A percentile compares a stretch with the other conserved stretches of the same genome.
phyloP scores from a whole-genome alignment of 2,113 vertebrate species.

The Otis tarda region DNA sequence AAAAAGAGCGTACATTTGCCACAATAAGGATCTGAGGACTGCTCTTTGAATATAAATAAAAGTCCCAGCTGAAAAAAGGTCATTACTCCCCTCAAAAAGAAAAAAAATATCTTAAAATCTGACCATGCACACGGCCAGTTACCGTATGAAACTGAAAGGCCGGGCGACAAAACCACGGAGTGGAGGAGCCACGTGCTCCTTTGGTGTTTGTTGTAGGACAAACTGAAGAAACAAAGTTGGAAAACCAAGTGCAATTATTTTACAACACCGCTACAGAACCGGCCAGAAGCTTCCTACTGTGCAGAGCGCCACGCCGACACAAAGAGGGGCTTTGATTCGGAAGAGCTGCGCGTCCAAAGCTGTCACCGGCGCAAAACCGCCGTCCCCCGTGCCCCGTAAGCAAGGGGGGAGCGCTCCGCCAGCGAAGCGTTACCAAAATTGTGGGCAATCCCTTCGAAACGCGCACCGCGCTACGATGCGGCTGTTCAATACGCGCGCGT shows the following conservation, averaged over 20 bases:
- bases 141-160: not conserved
- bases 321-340: not conserved
- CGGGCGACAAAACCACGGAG: not conserved
- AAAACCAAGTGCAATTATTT: not conserved
- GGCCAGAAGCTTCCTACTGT: not conserved
- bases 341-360: not conserved
- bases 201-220: not conserved
- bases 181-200: not conserved
- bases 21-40: not conserved
- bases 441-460: not conserved
- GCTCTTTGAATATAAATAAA: not conserved
- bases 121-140: not conserved
- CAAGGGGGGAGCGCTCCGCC: not conserved
- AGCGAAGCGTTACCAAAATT: no score
- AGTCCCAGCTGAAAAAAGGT: not conserved
- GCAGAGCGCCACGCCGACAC: not conserved
- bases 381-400: accelerated
- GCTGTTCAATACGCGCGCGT: not conserved
- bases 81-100: not conserved
- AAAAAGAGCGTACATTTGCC: not conserved
- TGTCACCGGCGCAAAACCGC: not conserved
- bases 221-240: not conserved
- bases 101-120: not conserved
- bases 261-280: not conserved
- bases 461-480: accelerated